Base-by-base conservation (phyloP, 2,888 invertebrate species). In the Sympetrum striolatum region DNA sequence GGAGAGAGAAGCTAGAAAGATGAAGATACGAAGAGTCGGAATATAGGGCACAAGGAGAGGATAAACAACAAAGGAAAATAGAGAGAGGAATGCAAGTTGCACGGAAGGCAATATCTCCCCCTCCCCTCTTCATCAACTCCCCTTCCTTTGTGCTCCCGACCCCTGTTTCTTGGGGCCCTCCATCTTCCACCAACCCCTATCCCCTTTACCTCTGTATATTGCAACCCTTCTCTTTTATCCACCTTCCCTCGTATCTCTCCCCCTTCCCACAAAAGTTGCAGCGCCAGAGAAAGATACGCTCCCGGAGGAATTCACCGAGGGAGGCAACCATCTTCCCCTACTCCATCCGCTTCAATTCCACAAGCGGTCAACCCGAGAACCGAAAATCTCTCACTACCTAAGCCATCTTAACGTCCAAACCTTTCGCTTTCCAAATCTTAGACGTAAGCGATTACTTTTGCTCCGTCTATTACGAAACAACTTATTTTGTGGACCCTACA, bases 211-310 rank as follows among this genome's bases (percentile, higher is more conserved):
- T 22, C 86, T 86, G 35, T 58, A 44, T 53, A n/a, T 53, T 82
- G 18, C 81, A 73, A 35, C 82, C 35, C 35, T 53, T 53, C 53
- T 22, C 31, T 81, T n/a, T 48, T 53, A 12, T 44, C 44, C 81
- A 22, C 39, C 44, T 25, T 25, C 81, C n/a, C 81, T 81, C 81
- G 22, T 39, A 12, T n/a, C 31, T 22, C 58, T 35, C 35, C 60
- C 18, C 53, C 82, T 64, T 64, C 53, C 86, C 86, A 86, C 86
- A 86, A 86, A 86, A 86, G 86, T 86, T 86, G 60, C 86, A 58
- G 86, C 60, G 53, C 35, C 86, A 53, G 86, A 35, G 58, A 35
- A 58, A 60, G 86, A 86, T 86, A 86, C 86, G 86, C 22, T 60
- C 86, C 86, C 86, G 25, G 58, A 86, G 86, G 86, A 86, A 86